These are phyloP conservation scores for Lampris incognitus DNA, from an alignment of 2,113 vertebrate species.

Conservation along the genomic window DNA sequence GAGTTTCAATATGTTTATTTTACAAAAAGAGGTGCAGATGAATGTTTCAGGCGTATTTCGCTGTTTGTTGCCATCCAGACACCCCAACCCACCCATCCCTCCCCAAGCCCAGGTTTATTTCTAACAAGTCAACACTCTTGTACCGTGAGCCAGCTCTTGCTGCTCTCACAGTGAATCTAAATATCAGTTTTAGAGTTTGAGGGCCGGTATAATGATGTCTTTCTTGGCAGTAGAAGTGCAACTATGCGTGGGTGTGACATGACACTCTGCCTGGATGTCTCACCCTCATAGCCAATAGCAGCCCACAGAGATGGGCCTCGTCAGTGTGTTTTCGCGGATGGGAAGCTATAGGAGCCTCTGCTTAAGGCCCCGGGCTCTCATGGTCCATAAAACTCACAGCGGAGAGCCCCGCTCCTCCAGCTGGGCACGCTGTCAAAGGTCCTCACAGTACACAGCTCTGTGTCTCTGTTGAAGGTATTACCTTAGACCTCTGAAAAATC, in stretches of 20 bases:
- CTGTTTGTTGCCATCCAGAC: slow-evolving; percentile 29
- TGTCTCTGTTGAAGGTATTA: slow-evolving; percentile 14
- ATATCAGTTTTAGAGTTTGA: slow-evolving; percentile 9
- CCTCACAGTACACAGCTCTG: slow-evolving; percentile 16
- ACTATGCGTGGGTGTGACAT: slow-evolving; percentile 26
- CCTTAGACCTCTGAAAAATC: slow-evolving; percentile 5
- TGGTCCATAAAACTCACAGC: slow-evolving; percentile 28
- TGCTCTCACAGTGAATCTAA: not conserved
- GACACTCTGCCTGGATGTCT: slow-evolving; percentile 21
- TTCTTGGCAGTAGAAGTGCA: slow-evolving; percentile 21
- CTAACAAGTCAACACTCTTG: not conserved
- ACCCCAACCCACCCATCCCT: not conserved
- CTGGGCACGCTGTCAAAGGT: slow-evolving; percentile 10
- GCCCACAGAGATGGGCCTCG: slow-evolving; percentile 27
- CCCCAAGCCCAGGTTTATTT: not conserved
- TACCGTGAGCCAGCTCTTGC: not conserved
- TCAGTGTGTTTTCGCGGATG: slow-evolving; percentile 34
- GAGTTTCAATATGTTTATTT: slow-evolving; percentile 26
- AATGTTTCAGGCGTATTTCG: slow-evolving; percentile 4
- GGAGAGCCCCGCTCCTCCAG: not conserved
- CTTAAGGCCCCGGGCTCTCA: slow-evolving; percentile 36
- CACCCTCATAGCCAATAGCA: slow-evolving; percentile 17
- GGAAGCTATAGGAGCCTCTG: not conserved
- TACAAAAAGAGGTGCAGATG: slow-evolving; percentile 16
- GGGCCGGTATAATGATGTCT: slow-evolving; percentile 33